A percentile compares a stretch with the other conserved stretches of the same genome.
Conservation (phyloP, 2,888 invertebrate species). For the Synanthedon vespiformis region DNA sequence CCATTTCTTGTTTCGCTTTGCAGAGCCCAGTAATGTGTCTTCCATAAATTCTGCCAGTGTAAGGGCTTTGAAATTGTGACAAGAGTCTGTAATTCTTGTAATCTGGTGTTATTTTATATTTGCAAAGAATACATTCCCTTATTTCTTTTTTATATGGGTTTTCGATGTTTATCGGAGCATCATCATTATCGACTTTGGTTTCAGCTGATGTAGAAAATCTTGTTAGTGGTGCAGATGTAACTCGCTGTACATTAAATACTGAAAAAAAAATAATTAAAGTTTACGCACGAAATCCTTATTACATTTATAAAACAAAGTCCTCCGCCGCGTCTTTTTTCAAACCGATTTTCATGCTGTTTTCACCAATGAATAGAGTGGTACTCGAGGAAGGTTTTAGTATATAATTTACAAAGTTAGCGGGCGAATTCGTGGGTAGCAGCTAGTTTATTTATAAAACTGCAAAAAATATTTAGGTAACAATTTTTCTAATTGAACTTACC, state of each 20-base stretch:
- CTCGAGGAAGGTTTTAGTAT: too few species aligned
- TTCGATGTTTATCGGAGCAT: slow-evolving; percentile 71
- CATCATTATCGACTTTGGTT: slow-evolving; percentile 18
- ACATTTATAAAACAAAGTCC: too few species aligned
- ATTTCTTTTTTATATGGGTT: slow-evolving; percentile 86
- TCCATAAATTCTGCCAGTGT: slow-evolving; percentile 93
- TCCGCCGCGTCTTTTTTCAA: too few species aligned
- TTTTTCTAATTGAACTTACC: too few species aligned
- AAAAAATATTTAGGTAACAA: too few species aligned
- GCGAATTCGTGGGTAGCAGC: too few species aligned
- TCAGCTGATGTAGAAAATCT: slow-evolving; percentile 26
- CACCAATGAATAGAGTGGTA: too few species aligned
- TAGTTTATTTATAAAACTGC: too few species aligned
- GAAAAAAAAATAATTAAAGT: not conserved
- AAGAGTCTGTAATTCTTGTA: slow-evolving; percentile 93
- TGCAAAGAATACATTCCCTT: slow-evolving; percentile 84
- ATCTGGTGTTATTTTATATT: slow-evolving; percentile 82
- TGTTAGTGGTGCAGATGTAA: slow-evolving; percentile 14
- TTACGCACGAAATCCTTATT: too few species aligned
- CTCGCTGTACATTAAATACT: not conserved
- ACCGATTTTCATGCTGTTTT: too few species aligned
- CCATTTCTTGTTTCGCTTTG: slow-evolving; percentile 78
- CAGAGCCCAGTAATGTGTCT: slow-evolving; percentile 95
- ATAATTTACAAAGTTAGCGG: too few species aligned
- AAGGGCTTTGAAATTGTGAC: slow-evolving; percentile 96